Base-by-base conservation (phyloP, 2,888 invertebrate genomes). In the Eupithecia exiguata region DNA sequence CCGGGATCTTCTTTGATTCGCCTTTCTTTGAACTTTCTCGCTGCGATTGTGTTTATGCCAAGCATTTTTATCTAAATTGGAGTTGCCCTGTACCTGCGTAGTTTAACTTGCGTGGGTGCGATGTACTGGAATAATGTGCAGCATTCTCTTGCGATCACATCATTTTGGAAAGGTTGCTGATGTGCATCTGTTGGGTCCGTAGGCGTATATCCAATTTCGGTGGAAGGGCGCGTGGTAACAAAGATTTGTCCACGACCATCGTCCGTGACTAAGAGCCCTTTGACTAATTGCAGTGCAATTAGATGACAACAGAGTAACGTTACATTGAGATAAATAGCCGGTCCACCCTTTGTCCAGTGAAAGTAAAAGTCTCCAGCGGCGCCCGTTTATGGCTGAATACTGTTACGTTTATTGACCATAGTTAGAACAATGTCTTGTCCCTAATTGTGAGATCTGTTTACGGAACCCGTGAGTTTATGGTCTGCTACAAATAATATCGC, bases 341-440 rank as follows among this genome's bases (percentile, higher is more conserved):
- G 84, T 84, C 85, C 81, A 78, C 70, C 78, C 84, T 84, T 88
- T 89, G 88, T 88, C 72, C 70, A 79, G 89, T 84, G 91, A 92
- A 92, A 93, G 93, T 90, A 89, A 92, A 89, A 90, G 89, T 89
- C 75, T 69, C 72, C 67, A 77, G 75, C 76, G 78, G 83, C 84
- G 77, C 77, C 83, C 82, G 80, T 85, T 86, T 88, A 86, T 84
- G 82, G 81, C 81, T 81, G 79, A 84, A 84, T 84, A 83, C 77
- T 74, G 78, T 74, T 79, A 77, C 71, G 77, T 79, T 79, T 79
- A 80, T 80, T 79, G 77, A 46, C 78, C 78, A 77, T 77, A 78
- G 68, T 74, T 74, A 66, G 78, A 80, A 83, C 79, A 80, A 79
- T 76, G 75, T 77, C 70, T 79, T 78, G 36, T 75, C 77, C 66